phyloP scores from a whole-genome alignment of 2,888 invertebrate genomes.

The Hylaea fasciaria region DNA sequence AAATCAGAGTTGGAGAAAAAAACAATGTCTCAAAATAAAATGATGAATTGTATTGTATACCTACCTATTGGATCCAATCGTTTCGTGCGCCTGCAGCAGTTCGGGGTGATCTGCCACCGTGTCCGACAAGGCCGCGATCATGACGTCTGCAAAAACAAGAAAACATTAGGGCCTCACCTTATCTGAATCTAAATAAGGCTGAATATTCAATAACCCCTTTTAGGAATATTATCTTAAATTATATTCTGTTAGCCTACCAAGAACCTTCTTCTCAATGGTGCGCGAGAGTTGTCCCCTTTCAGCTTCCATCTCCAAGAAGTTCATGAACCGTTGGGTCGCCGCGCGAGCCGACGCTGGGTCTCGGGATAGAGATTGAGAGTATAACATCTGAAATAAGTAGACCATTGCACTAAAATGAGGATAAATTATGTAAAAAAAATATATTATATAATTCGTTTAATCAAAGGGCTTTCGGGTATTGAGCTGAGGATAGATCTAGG shows the following conservation, averaged over 20 bases:
- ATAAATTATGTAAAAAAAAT: no score
- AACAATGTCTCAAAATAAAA: background rate
- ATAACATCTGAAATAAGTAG: constrained; percentile 86
- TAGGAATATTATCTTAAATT: no score
- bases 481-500: no score
- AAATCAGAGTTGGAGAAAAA: no score
- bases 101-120: constrained; percentile 90
- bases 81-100: constrained; percentile 84
- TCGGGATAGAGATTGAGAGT: constrained; percentile 89
- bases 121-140: constrained; percentile 90
- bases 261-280: constrained; percentile 90
- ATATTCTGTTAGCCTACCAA: constrained; percentile 80
- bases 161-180: no score
- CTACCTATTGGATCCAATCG: constrained; percentile 79
- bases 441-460: no score
- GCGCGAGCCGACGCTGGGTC: constrained; percentile 89
- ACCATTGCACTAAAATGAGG: no score
- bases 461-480: no score
- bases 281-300: constrained; percentile 90
- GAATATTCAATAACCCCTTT: no score
- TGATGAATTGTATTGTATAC: no score
- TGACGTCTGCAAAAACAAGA: constrained; percentile 83
- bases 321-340: constrained; percentile 89
- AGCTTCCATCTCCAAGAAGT: constrained; percentile 89
- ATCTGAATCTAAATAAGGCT: no score